Evolutionary conservation across 1,140 invertebrate genomes (phyloP).

Genomic region (Octopus sinensis): DNA sequence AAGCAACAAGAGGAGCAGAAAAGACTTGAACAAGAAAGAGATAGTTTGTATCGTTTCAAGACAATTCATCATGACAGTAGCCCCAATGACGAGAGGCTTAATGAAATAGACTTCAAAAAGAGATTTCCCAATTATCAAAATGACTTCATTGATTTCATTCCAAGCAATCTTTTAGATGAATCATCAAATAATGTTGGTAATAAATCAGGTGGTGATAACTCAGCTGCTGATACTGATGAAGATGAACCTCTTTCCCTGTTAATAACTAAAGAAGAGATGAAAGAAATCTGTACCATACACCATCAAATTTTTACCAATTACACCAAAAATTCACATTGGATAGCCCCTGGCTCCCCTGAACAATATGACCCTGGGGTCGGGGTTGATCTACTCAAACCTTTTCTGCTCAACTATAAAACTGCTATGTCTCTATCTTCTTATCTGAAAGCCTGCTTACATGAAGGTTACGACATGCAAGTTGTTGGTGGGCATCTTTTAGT

Average conservation of each 20-base stretch:
- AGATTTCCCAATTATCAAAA: constrained; percentile 73
- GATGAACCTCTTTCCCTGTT: constrained; percentile 23
- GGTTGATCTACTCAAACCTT: background rate
- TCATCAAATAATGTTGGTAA: background rate
- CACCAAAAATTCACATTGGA: constrained; percentile 27
- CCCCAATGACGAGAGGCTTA: constrained; percentile 72
- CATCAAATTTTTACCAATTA: constrained; percentile 37
- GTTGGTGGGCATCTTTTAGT: constrained; percentile 46
- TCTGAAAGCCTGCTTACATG: background rate
- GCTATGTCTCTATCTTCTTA: background rate
- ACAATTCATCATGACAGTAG: constrained; percentile 50
- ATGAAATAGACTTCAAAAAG: constrained; percentile 68
- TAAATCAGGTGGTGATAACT: background rate
- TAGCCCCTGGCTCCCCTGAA: background rate
- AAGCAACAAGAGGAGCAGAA: constrained; percentile 70
- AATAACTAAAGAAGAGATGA: constrained; percentile 49
- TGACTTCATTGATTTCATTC: constrained; percentile 1
- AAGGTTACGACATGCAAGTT: constrained; percentile 31
- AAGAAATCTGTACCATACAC: constrained; percentile 42
- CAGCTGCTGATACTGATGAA: constrained; percentile 20
- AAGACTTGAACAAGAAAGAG: constrained; percentile 70
- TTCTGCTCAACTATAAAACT: constrained; percentile 18
- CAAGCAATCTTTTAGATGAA: background rate
- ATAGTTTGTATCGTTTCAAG: constrained; percentile 79
- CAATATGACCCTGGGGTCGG: constrained; percentile 33